A percentile compares a stretch with the other conserved stretches of the same genome.
Evolutionary conservation across 2,797 vertebrate species (phyloP).

Genomic region (Crenichthys baileyi): DNA sequence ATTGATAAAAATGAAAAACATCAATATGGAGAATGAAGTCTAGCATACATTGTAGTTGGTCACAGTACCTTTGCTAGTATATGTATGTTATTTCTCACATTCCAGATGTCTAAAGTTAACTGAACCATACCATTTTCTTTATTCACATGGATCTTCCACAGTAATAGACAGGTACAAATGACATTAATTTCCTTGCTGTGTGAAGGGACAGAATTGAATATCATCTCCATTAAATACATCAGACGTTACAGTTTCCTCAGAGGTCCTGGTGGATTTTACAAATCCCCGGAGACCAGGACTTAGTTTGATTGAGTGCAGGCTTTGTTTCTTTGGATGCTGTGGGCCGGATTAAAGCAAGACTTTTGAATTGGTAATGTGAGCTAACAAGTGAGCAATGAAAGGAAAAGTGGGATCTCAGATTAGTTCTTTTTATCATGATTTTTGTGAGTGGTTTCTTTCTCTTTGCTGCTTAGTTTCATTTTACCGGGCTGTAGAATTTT

Average conservation of each 20-base stretch:
- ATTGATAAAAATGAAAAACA: neutral
- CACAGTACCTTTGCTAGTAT: neutral
- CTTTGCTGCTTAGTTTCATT: constrained; percentile 47
- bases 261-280: constrained; percentile 46
- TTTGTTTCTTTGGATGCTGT: constrained; percentile 64
- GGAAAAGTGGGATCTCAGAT: constrained; percentile 63
- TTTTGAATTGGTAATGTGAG: constrained; percentile 67
- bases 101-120: neutral
- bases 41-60: neutral
- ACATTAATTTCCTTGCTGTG: constrained; percentile 11
- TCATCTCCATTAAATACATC: constrained; percentile 56
- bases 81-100: neutral
- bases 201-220: constrained; percentile 33
- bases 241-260: constrained; percentile 55
- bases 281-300: constrained; percentile 56
- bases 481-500: constrained; percentile 37
- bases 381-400: constrained; percentile 63
- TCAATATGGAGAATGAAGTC: neutral
- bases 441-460: constrained; percentile 47
- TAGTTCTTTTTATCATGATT: constrained; percentile 56
- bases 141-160: constrained; percentile 6
- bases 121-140: neutral
- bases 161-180: neutral
- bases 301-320: constrained; percentile 63
- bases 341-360: constrained; percentile 59